Percentiles rank a stretch among this genome's conserved stretches.
These are phyloP conservation scores for Coregonus suidteri DNA, from an alignment of 2,797 vertebrate genomes.

Conservation along the genomic window DNA sequence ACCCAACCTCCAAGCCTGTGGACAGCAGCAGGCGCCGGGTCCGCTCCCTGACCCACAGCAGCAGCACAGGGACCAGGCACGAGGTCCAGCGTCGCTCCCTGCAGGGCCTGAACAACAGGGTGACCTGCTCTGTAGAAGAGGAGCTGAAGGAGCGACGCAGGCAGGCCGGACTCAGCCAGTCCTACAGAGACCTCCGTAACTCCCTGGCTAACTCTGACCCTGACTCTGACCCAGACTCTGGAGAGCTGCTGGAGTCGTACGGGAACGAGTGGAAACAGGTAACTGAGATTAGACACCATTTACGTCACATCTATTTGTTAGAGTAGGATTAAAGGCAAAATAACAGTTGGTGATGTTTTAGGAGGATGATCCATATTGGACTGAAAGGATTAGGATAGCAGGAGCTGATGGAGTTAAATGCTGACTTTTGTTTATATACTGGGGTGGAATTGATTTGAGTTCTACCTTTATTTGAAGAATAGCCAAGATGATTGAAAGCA, in stretches of 20 bases:
- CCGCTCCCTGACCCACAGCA: constrained; percentile 58
- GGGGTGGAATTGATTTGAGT: too few species aligned
- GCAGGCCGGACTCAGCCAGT: constrained; percentile 69
- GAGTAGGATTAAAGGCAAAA: too few species aligned
- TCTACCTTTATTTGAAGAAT: too few species aligned
- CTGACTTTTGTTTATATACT: too few species aligned
- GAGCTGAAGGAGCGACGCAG: constrained; percentile 76
- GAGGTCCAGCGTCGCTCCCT: constrained; percentile 60
- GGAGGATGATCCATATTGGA: too few species aligned
- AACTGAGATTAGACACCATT: background rate
- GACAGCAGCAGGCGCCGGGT: constrained; percentile 54
- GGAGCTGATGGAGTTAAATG: too few species aligned
- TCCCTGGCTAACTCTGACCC: constrained; percentile 39
- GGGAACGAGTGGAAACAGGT: constrained; percentile 75
- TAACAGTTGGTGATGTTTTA: too few species aligned
- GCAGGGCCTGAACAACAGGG: constrained; percentile 46
- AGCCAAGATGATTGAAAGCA: background rate
- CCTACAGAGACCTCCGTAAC: constrained; percentile 45
- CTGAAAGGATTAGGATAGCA: too few species aligned
- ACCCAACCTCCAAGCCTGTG: background rate
- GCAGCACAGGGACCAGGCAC: constrained; percentile 13
- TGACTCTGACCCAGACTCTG: constrained; percentile 46
- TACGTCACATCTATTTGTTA: background rate
- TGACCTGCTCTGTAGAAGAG: constrained; percentile 68
- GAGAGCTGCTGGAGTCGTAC: constrained; percentile 44